A percentile compares a stretch with the other conserved stretches of the same genome.
phyloP scores from a whole-genome alignment of 2,888 invertebrate species.

The Spisula subtruncata region DNA sequence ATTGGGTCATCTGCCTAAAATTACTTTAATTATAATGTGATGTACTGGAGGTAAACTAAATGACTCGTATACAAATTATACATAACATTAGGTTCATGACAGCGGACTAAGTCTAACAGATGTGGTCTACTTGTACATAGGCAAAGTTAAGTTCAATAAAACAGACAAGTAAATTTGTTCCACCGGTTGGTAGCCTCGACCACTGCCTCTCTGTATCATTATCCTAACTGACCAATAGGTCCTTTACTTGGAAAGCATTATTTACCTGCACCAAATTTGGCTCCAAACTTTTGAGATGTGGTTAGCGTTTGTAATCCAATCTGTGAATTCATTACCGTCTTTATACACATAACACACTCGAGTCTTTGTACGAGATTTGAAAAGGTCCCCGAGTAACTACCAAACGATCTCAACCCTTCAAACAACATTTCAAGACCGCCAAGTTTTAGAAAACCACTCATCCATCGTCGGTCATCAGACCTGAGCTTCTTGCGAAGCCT shows the following conservation, averaged over 20 bases:
- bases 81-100: no score
- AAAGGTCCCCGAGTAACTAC: constrained; percentile 74
- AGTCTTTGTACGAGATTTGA: constrained; percentile 79
- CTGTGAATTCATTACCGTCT: constrained; percentile 93
- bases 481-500: constrained; percentile 82
- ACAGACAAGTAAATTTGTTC: no score
- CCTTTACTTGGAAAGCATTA: background rate
- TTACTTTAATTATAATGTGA: background rate
- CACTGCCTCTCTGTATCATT: background rate
- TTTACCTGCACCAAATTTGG: constrained; percentile 94
- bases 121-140: no score
- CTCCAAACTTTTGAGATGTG: constrained; percentile 96
- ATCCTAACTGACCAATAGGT: background rate
- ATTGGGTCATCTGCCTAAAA: no score
- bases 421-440: constrained; percentile 82
- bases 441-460: constrained; percentile 84
- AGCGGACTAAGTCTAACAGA: no score
- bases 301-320: constrained; percentile 97
- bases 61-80: background rate
- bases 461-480: constrained; percentile 79
- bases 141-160: no score
- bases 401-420: constrained; percentile 79
- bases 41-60: background rate
- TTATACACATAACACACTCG: constrained; percentile 85
- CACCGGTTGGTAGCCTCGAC: background rate